Conservation (phyloP, 2,113 vertebrate species). For the Anser brachyrhynchus region DNA sequence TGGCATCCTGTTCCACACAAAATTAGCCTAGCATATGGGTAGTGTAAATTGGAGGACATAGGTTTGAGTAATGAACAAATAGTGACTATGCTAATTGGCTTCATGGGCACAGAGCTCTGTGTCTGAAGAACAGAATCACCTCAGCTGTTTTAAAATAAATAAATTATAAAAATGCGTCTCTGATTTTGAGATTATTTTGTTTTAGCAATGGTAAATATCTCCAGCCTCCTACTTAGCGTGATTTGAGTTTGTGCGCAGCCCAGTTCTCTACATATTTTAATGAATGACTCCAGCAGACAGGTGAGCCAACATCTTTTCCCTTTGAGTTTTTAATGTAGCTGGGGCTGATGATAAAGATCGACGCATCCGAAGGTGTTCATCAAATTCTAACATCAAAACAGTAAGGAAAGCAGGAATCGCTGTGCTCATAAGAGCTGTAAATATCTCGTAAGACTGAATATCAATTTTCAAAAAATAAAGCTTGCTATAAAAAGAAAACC, state of each 20-base stretch:
- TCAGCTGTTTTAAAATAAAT: background rate
- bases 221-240: background rate
- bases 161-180: background rate
- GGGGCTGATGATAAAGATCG: background rate
- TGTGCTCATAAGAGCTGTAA: slow-evolving; percentile 9
- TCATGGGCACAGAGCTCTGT: background rate
- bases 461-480: slow-evolving; percentile 47
- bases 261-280: background rate
- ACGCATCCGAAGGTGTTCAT: background rate
- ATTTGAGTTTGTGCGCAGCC: background rate
- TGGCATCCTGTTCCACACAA: background rate
- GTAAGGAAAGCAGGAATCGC: background rate
- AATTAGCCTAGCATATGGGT: slow-evolving; percentile 58
- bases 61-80: slow-evolving; percentile 49
- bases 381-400: slow-evolving; percentile 6
- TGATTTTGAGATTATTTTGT: background rate
- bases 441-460: slow-evolving; percentile 2
- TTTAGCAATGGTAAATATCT: background rate
- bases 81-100: slow-evolving; percentile 42
- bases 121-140: background rate
- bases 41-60: slow-evolving; percentile 32
- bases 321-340: background rate
- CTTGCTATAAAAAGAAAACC: slow-evolving; percentile 29
- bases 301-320: background rate
- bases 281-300: background rate